These are phyloP conservation scores for Anaspis maculata DNA, from an alignment of 2,888 invertebrate genomes.

Conservation along the genomic window DNA sequence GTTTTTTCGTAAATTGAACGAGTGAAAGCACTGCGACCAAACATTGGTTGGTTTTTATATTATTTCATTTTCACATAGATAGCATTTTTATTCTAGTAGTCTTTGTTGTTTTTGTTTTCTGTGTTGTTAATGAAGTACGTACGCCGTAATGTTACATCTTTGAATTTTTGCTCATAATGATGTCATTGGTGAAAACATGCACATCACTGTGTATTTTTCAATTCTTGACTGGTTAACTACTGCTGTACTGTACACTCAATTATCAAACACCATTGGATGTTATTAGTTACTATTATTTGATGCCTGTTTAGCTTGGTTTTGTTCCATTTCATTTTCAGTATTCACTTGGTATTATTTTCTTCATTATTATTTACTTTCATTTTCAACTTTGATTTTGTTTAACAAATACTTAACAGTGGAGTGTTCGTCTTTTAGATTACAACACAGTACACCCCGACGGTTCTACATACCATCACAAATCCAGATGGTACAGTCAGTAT, in stretches of 20 bases:
- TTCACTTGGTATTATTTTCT: slow-evolving; percentile 15
- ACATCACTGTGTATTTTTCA: no score
- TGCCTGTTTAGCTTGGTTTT: slow-evolving; percentile 40
- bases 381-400: not conserved
- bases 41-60: slow-evolving; percentile 9
- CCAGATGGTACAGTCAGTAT: slow-evolving; percentile 94
- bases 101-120: no score
- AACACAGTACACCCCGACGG: slow-evolving; percentile 77
- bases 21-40: slow-evolving; percentile 1
- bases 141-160: no score
- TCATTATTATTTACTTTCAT: slow-evolving; percentile 6
- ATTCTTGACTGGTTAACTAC: no score
- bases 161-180: no score
- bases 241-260: no score
- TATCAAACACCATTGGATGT: no score
- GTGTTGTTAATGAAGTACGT: no score
- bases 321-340: slow-evolving; percentile 23
- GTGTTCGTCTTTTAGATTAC: slow-evolving; percentile 39
- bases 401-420: slow-evolving; percentile 1
- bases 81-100: no score
- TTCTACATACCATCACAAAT: slow-evolving; percentile 92
- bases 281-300: slow-evolving; percentile 11
- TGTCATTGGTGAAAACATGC: no score
- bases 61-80: no score
- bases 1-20: slow-evolving; percentile 4